Conservation (phyloP, 2,888 invertebrate genomes). For the Drosophila pseudotakahashii region DNA sequence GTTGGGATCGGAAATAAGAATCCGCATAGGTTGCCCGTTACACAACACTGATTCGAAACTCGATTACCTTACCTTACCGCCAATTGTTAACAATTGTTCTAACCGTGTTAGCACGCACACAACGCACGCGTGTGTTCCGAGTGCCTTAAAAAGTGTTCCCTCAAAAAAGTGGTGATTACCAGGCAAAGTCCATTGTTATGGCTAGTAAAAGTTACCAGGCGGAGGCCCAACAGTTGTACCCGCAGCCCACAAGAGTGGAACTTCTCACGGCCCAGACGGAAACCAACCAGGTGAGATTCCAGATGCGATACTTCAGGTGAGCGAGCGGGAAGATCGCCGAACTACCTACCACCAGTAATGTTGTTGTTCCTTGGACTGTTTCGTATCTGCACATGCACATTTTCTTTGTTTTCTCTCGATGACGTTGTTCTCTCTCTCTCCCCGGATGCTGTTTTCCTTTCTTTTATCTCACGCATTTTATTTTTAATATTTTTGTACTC, state of each 20-base stretch:
- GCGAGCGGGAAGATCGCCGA: conserved; percentile 22
- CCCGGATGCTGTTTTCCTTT: conserved; percentile 32
- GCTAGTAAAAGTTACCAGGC: conserved; percentile 31
- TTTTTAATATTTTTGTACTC: conserved; percentile 18
- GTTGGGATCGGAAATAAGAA: conserved; percentile 28
- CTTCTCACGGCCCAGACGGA: conserved; percentile 61
- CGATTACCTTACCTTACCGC: conserved; percentile 17
- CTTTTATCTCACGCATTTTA: conserved; percentile 36
- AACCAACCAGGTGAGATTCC: conserved; percentile 62
- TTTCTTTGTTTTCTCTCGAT: conserved; percentile 28
- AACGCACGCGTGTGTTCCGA: conserved; percentile 30
- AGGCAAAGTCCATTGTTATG: conserved; percentile 50
- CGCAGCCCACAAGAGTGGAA: conserved; percentile 56
- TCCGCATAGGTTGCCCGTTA: conserved; percentile 43
- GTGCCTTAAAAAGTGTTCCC: conserved; percentile 41
- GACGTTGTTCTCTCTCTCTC: conserved; percentile 23
- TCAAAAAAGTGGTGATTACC: conserved; percentile 8
- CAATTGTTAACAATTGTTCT: conserved; percentile 28
- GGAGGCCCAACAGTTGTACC: conserved; percentile 63
- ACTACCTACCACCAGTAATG: not conserved
- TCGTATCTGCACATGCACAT: conserved; percentile 29
- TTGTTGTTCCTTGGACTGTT: not conserved
- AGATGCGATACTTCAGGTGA: conserved; percentile 19
- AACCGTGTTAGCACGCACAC: conserved; percentile 32
- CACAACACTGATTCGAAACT: conserved; percentile 58